Percentiles rank a stretch among this genome's conserved stretches.
These are phyloP conservation scores for Calliphora vicina DNA, from an alignment of 1,140 invertebrate species.

Conservation along the genomic window DNA sequence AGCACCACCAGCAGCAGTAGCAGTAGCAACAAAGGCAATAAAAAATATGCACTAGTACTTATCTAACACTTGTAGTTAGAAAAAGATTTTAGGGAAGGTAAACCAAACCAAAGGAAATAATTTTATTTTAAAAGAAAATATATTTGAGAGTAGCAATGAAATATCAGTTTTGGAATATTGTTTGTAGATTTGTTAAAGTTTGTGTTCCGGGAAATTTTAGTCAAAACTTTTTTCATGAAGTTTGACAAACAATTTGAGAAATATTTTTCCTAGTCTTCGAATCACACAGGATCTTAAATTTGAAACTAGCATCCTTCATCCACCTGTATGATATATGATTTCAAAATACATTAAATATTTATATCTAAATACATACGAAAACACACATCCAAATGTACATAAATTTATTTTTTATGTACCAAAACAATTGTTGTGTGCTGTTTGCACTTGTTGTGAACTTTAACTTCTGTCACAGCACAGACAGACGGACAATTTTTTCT, in stretches of 20 bases:
- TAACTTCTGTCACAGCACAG: background rate
- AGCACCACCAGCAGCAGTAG: background rate
- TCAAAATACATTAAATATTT: background rate
- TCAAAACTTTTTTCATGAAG: no score
- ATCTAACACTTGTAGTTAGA: background rate
- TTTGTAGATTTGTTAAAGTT: background rate
- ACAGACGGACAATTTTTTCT: background rate
- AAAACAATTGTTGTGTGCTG: background rate
- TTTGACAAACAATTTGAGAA: no score
- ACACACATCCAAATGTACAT: no score
- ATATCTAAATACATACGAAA: no score
- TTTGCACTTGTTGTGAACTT: constrained; percentile 13
- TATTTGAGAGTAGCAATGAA: background rate
- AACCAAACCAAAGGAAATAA: background rate
- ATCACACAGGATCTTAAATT: background rate
- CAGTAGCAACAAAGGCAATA: background rate
- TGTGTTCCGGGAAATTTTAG: no score
- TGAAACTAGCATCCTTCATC: background rate
- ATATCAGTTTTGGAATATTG: background rate
- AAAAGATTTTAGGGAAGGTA: background rate
- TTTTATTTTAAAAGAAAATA: background rate
- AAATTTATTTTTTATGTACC: no score
- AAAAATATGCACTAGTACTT: background rate
- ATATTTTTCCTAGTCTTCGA: background rate
- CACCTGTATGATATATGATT: background rate